phyloP scores from a whole-genome alignment of 2,797 vertebrate species.

The Acanthopagrus latus region DNA sequence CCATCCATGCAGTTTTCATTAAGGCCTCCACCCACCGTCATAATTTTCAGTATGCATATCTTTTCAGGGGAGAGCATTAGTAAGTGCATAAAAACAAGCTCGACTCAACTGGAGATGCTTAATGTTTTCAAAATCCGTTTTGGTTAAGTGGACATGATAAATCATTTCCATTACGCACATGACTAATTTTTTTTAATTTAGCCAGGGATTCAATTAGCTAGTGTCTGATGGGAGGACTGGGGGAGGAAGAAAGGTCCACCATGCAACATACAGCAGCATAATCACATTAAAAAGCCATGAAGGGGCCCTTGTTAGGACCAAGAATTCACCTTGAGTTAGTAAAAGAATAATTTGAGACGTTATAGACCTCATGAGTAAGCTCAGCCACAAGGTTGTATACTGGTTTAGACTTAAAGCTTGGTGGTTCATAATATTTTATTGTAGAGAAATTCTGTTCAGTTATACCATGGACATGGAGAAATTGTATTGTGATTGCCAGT shows the following conservation, averaged over 20 bases:
- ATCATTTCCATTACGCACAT: conserved; percentile 82
- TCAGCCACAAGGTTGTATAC: conserved; percentile 27
- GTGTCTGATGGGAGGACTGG: conserved; percentile 79
- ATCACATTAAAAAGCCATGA: conserved; percentile 82
- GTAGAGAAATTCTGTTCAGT: conserved; percentile 29
- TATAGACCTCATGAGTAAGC: conserved; percentile 56
- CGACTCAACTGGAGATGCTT: conserved; percentile 73
- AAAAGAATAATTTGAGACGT: conserved; percentile 65
- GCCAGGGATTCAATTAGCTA: conserved; percentile 76
- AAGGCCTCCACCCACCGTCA: conserved; percentile 32
- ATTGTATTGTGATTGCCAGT: conserved; percentile 1
- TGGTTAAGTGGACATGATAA: conserved; percentile 84
- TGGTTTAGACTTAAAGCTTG: conserved; percentile 30
- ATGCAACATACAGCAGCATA: conserved; percentile 70
- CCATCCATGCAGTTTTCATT: conserved; percentile 25
- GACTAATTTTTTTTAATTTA: conserved; percentile 81
- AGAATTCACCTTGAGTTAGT: conserved; percentile 75
- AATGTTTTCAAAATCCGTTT: conserved; percentile 83
- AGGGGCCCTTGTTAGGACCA: conserved; percentile 76
- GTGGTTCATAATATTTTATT: conserved; percentile 32
- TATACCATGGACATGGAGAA: conserved; percentile 1
- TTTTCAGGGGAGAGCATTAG: conserved; percentile 48
- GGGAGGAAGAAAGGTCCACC: conserved; percentile 68
- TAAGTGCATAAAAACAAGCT: conserved; percentile 72
- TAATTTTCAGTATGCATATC: conserved; percentile 43